These are phyloP conservation scores for Myripristis jacobus DNA, from an alignment of 2,797 vertebrate species.

Conservation along the genomic window DNA sequence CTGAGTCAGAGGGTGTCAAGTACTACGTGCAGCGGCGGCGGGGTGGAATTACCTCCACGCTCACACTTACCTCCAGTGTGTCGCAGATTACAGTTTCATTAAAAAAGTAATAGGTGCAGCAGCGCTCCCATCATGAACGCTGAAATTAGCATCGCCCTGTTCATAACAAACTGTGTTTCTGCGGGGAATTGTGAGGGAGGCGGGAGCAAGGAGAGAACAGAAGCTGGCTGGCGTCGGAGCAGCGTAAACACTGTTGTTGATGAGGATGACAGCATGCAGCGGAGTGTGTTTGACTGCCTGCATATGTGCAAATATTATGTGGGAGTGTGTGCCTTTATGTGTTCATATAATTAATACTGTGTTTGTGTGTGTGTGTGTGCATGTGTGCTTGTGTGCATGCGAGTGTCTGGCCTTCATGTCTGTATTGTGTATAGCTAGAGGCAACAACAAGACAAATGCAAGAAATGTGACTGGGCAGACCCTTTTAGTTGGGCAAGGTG, in stretches of 20 bases:
- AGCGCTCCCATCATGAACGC: slow-evolving; percentile 43
- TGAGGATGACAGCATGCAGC: slow-evolving; percentile 47
- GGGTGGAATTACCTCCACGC: slow-evolving; percentile 18
- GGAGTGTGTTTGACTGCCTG: slow-evolving; percentile 31
- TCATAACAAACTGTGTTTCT: slow-evolving; percentile 54
- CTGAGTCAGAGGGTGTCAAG: slow-evolving; percentile 63
- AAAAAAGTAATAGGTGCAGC: slow-evolving; percentile 59
- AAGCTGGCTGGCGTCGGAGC: slow-evolving; percentile 34
- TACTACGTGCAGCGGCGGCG: slow-evolving; percentile 39
- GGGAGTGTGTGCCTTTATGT: slow-evolving; percentile 26
- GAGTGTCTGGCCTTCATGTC: slow-evolving; percentile 12
- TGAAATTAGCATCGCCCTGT: slow-evolving; percentile 29
- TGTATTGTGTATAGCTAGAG: not conserved
- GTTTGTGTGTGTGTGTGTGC: slow-evolving; percentile 5
- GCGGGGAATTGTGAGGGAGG: slow-evolving; percentile 38
- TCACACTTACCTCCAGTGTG: slow-evolving; percentile 32
- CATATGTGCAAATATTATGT: slow-evolving; percentile 29
- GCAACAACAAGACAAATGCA: slow-evolving; percentile 43
- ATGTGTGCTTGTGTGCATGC: slow-evolving; percentile 10
- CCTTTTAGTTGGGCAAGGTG: slow-evolving; percentile 8
- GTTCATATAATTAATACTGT: not conserved
- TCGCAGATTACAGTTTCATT: slow-evolving; percentile 67
- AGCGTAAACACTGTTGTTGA: slow-evolving; percentile 36
- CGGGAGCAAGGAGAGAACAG: slow-evolving; percentile 9
- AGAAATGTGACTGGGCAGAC: slow-evolving; percentile 18